A percentile compares a stretch with the other conserved stretches of the same genome.
These are phyloP conservation scores for Procapra przewalskii DNA, from an alignment of 2,113 vertebrate species.

Conservation along the genomic window DNA sequence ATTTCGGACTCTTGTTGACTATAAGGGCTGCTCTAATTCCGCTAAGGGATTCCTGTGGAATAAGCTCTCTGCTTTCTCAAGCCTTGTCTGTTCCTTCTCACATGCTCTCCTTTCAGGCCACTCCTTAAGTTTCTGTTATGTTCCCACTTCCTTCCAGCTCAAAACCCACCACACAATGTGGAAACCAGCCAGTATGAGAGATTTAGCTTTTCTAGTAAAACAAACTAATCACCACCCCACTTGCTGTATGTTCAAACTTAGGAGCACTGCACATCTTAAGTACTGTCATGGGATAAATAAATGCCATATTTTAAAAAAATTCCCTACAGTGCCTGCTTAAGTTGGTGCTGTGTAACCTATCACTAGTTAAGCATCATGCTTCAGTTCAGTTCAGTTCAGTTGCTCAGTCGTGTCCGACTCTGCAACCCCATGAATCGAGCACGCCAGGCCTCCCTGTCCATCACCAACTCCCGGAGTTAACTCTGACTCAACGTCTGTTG, in stretches of 20 bases:
- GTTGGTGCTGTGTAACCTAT: background rate
- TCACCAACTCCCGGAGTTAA: too few species aligned
- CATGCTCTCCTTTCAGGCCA: background rate
- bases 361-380: background rate
- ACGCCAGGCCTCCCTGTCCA: too few species aligned
- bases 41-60: background rate
- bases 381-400: too few species aligned
- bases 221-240: background rate
- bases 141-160: background rate
- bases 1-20: too few species aligned
- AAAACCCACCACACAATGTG: background rate
- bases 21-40: too few species aligned
- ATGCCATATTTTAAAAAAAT: background rate
- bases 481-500: too few species aligned
- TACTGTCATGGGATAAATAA: background rate
- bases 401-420: too few species aligned
- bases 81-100: background rate
- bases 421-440: too few species aligned
- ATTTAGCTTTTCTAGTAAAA: background rate
- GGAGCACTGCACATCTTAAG: background rate
- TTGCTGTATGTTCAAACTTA: background rate
- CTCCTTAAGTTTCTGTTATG: background rate
- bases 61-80: background rate
- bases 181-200: background rate
- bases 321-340: background rate